Evolutionary conservation across 2,113 vertebrate species (phyloP).

Genomic region (Egretta garzetta): DNA sequence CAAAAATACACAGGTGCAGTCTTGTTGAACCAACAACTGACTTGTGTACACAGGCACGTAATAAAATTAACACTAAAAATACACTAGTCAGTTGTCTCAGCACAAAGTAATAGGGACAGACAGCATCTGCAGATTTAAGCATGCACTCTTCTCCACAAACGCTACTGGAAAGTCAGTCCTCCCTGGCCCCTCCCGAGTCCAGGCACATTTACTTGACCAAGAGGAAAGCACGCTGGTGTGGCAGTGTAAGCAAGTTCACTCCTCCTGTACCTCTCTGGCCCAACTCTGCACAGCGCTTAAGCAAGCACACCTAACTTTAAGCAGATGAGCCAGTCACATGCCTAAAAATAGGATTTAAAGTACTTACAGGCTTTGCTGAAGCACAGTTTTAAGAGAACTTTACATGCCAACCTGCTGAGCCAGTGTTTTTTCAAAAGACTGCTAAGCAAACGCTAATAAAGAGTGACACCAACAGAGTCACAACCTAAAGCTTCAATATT

Average conservation of each 20-base stretch:
- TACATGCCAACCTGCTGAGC: neutral
- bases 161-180: neutral
- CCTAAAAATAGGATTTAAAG: constrained; percentile 14
- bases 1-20: neutral
- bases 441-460: neutral
- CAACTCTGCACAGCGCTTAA: neutral
- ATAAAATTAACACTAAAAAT: neutral
- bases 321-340: neutral
- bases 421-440: neutral
- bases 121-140: neutral
- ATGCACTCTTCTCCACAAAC: neutral
- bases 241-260: neutral
- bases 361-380: neutral
- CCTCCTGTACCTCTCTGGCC: neutral
- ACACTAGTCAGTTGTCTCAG: neutral
- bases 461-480: neutral
- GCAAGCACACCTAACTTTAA: neutral
- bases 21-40: neutral
- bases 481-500: neutral
- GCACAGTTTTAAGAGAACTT: neutral
- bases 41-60: neutral
- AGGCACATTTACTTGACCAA: neutral
- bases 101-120: neutral
- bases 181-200: neutral
- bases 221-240: neutral